Evolutionary conservation across 1,140 invertebrate species (phyloP).

Genomic region (Ericerus pela): DNA sequence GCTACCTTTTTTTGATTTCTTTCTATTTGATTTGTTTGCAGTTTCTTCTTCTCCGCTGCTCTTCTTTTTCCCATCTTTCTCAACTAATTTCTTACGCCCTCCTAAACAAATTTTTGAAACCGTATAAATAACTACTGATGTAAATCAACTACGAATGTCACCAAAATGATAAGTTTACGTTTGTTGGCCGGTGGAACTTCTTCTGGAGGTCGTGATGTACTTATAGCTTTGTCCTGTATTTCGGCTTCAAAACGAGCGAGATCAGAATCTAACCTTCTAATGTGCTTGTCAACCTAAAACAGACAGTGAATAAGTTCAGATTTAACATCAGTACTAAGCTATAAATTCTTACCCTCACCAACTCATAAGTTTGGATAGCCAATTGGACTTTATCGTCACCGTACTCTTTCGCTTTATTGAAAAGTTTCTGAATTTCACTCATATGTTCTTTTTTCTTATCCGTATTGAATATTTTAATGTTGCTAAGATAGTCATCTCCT

Average conservation of each 20-base stretch:
- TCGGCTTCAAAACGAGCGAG: conserved; percentile 90
- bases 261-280: conserved; percentile 85
- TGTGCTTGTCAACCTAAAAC: conserved; percentile 84
- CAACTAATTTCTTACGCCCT: conserved; percentile 54
- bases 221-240: conserved; percentile 81
- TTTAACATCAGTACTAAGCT: too few species aligned
- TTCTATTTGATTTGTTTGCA: conserved; percentile 37
- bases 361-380: conserved; percentile 94
- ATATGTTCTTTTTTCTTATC: conserved; percentile 74
- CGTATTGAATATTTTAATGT: conserved; percentile 40
- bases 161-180: conserved; percentile 17
- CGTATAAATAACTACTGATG: too few species aligned
- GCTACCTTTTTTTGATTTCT: conserved; percentile 52
- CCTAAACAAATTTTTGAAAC: too few species aligned
- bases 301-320: too few species aligned
- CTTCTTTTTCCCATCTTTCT: conserved; percentile 50
- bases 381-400: conserved; percentile 95
- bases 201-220: conserved; percentile 39
- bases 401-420: conserved; percentile 83
- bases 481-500: conserved; percentile 67
- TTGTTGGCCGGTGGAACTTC: conserved; percentile 19
- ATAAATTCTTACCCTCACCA: conserved; percentile 39
- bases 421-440: conserved; percentile 67
- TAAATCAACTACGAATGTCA: too few species aligned
- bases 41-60: conserved; percentile 38